Base-by-base conservation (phyloP, 2,797 vertebrate species). In the Pelodytes ibericus region DNA sequence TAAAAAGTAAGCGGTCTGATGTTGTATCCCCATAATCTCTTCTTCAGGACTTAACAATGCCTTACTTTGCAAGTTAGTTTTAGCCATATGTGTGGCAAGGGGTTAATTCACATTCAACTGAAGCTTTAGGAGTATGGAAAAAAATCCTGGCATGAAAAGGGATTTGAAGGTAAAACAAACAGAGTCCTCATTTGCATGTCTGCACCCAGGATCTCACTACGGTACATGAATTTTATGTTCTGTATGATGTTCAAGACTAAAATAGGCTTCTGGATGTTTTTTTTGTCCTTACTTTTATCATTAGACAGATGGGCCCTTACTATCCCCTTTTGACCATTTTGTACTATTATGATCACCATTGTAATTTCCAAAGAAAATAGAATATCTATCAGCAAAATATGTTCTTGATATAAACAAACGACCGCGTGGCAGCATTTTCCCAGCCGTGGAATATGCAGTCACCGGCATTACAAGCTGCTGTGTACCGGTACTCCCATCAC, bases 171-270 rank as follows among this genome's bases (percentile, higher is more conserved):
- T 66, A 72, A 65, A 77, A 71, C 75, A 77, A 72, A 72, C 69
- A 77, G 26, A 66, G 75, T 29, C 51, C 75, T 77, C 68, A 77
- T 72, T 77, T 71, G 66, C 74, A 76, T 76, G 67, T 76, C 74
- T 70, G 74, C 74, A 63, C 74, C 66, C 68, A 36, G 75, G 65
- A 26, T 65, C 69, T 65, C 29, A 71, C 61, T 66, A 77, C 61
- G 69, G 75, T 65, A 71, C 69, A 71, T 77, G 75, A 77, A 77
- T 77, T 77, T 71, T 72, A 77, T 71, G 69, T 63, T 77, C 58
- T 57, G 33, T 44, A 66, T 77, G 59, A 70, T 76, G 60, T 77
- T 77, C 61, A 18, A 59, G 75, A 72, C 49, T 49, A 71, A 59
- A 58, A 65, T 58, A 64, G 68, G 27, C 58, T 57, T 15, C 24